These are phyloP conservation scores for Thaumetopoea pityocampa DNA, from an alignment of 1,140 invertebrate species.

Conservation along the genomic window DNA sequence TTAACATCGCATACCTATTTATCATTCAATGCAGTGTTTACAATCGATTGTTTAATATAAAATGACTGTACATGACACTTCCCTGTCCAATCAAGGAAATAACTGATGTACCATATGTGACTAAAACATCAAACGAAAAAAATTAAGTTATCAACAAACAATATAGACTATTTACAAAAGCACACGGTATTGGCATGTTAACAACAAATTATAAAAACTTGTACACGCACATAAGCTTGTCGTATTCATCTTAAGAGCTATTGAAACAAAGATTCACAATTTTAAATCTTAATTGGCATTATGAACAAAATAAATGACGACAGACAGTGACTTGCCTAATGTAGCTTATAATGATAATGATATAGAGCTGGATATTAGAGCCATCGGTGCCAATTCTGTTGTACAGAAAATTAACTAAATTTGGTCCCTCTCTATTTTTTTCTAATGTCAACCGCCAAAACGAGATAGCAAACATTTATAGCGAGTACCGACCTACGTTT, in stretches of 20 bases:
- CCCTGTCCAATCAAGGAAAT: constrained; percentile 1
- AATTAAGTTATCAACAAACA: constrained; percentile 14
- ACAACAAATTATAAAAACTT: constrained; percentile 1
- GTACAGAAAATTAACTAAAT: too few species aligned
- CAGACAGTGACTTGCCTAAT: constrained; percentile 72
- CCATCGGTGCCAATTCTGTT: too few species aligned
- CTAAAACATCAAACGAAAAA: constrained; percentile 5
- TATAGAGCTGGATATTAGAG: constrained; percentile 52
- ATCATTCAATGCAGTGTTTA: background rate
- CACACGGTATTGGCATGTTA: too few species aligned
- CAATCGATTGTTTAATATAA: constrained; percentile 4
- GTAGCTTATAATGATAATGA: constrained; percentile 44
- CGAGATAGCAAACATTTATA: too few species aligned
- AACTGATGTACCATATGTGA: constrained; percentile 5
- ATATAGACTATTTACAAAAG: too few species aligned
- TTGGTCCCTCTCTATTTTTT: too few species aligned
- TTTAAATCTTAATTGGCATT: constrained; percentile 72
- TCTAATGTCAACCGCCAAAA: too few species aligned
- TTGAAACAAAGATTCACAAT: constrained; percentile 70
- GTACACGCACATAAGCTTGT: constrained; percentile 30
- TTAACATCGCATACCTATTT: too few species aligned
- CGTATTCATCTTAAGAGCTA: constrained; percentile 56
- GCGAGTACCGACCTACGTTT: too few species aligned
- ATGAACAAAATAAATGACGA: constrained; percentile 73
- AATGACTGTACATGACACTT: constrained; percentile 8